Evolutionary conservation across 2,888 invertebrate species (phyloP).

Genomic region (Metalampra italica): DNA sequence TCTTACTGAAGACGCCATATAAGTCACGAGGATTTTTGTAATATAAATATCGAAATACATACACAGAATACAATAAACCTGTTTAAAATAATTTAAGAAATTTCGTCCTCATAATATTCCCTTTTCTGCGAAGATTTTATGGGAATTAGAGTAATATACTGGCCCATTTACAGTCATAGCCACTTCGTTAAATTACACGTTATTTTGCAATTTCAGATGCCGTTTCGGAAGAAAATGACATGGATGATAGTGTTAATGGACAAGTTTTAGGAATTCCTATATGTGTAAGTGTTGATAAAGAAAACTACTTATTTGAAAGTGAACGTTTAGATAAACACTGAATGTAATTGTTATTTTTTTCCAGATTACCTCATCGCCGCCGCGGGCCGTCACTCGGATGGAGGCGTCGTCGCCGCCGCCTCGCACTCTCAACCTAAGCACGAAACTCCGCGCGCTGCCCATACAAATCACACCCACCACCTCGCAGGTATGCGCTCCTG

Average conservation of each 20-base stretch:
- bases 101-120: no score
- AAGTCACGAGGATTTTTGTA: no score
- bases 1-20: no score
- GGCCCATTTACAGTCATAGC: no score
- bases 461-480: constrained; percentile 44
- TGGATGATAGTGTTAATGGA: constrained; percentile 54
- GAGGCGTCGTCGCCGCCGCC: constrained; percentile 55
- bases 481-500: constrained; percentile 63
- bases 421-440: constrained; percentile 62
- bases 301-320: background rate
- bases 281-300: constrained; percentile 58
- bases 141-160: no score
- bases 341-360: constrained; percentile 15
- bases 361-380: constrained; percentile 63
- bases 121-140: no score
- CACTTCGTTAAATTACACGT: background rate
- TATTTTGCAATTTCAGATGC: constrained; percentile 39
- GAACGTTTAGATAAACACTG: background rate
- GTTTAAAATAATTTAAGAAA: no score
- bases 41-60: no score
- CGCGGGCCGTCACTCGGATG: constrained; percentile 41
- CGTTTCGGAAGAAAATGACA: constrained; percentile 49
- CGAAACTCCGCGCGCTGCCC: constrained; percentile 57
- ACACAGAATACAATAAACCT: no score
- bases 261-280: constrained; percentile 68